Base-by-base conservation (phyloP, 2,888 invertebrate species). In the Ceramica pisi region DNA sequence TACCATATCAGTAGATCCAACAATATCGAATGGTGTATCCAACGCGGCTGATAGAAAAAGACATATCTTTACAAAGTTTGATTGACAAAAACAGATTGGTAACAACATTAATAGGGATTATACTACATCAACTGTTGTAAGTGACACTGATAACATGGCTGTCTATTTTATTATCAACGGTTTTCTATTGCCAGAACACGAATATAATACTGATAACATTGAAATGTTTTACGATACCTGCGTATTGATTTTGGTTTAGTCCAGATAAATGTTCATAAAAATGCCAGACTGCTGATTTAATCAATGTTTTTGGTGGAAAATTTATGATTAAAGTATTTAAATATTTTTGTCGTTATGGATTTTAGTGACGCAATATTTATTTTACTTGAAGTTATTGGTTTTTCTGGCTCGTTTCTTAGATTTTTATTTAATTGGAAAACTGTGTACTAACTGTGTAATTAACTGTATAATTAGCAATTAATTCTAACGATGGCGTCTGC, bases 81-180 rank as follows among this genome's bases (percentile, higher is more conserved):
- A 75, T 75, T 68, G 71, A 68, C 65, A 68, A 68, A 79, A 80
- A 71, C 71, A 68, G 71, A 80, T 71, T 71, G 71, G 26, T 65
- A 46, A 62, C 61, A 65, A 59, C 61, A 44, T 66, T 61, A 74
- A 55, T 68, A 56, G 60, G 67, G 71, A 78, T 71, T 62, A 62
- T 26, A 38, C 10, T 69, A 51, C 59, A 66, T 53, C 38, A 56
- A 21, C 16, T 68, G 67, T 71, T 78, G 71, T 68, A 72, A 71
- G 67, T 79, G 84, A 66, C 72, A 78, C 59, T 69, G 85, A 84
- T 85, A 84, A 84, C 53, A 60, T n/a, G 51, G 63, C 65, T 57
- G 77, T 71, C 67, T 69, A 64, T 56, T 67, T 76, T 62, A 68
- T 69, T 78, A 79, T 80, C 73, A 66, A 74, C 23, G 46, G 48